phyloP scores from a whole-genome alignment of 1,140 invertebrate genomes.

The Drosophila sp. region DNA sequence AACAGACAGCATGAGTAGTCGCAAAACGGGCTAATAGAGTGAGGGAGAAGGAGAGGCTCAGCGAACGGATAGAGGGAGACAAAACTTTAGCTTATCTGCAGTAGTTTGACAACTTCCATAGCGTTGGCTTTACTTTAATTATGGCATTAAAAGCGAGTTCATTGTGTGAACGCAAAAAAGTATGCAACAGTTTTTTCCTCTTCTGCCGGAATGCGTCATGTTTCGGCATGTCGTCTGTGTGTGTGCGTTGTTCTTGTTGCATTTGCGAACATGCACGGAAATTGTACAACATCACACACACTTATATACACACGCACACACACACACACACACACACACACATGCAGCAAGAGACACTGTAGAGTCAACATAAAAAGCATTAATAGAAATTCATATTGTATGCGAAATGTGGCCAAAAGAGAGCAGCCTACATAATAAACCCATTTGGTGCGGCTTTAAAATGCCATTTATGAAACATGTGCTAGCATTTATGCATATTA shows the following conservation, averaged over 20 bases:
- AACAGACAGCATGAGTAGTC: neutral
- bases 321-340: no score
- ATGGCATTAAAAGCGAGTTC: slow-evolving; percentile 67
- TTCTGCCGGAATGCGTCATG: slow-evolving; percentile 32
- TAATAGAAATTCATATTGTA: slow-evolving; percentile 62
- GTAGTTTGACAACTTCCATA: slow-evolving; percentile 49
- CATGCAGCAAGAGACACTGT: no score
- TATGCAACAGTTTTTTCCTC: slow-evolving; percentile 68
- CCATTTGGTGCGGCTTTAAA: slow-evolving; percentile 76
- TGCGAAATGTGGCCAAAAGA: slow-evolving; percentile 36
- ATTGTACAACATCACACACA: slow-evolving; percentile 21
- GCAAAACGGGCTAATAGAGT: neutral
- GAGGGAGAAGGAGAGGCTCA: neutral
- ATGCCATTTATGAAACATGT: slow-evolving; percentile 81
- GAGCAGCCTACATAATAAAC: slow-evolving; percentile 65
- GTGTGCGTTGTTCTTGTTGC: slow-evolving; percentile 7
- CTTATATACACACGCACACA: slow-evolving; percentile 29
- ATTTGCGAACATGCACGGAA: slow-evolving; percentile 45
- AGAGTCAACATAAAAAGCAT: slow-evolving; percentile 34
- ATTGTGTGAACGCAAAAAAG: slow-evolving; percentile 53
- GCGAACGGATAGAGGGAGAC: neutral
- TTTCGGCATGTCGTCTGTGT: slow-evolving; percentile 23
- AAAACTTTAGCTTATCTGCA: slow-evolving; percentile 56
- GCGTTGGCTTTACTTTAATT: slow-evolving; percentile 54
- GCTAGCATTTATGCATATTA: slow-evolving; percentile 82